Percentiles rank a stretch among this genome's conserved stretches.
These are phyloP conservation scores for Coreoperca whiteheadi DNA, from an alignment of 2,113 vertebrate species.

Conservation along the genomic window DNA sequence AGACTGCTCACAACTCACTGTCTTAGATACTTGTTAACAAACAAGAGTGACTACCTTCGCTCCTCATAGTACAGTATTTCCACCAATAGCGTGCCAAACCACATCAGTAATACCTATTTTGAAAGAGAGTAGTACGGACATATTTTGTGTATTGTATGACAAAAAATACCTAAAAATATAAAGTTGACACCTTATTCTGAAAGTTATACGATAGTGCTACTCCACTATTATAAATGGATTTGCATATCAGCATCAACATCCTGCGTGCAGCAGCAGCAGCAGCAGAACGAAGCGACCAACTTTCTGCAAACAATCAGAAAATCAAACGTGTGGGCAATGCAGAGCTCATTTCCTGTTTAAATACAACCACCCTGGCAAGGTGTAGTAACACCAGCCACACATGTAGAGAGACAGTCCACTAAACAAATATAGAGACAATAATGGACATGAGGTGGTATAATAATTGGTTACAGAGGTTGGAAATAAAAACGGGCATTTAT, in stretches of 20 bases:
- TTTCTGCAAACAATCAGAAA: slow-evolving; percentile 14
- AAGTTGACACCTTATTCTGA: not conserved
- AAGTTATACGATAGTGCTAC: not conserved
- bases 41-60: not conserved
- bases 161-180: not conserved
- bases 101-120: not conserved
- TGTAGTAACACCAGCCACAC: slow-evolving; percentile 6
- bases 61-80: not conserved
- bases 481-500: not conserved
- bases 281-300: not conserved
- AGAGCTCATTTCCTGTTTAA: slow-evolving; percentile 15
- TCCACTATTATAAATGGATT: not conserved
- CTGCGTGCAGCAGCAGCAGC: not conserved
- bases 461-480: not conserved
- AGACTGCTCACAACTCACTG: slow-evolving; percentile 18
- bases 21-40: not conserved
- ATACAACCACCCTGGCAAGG: not conserved
- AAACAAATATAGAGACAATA: slow-evolving; percentile 8
- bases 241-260: not conserved
- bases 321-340: slow-evolving; percentile 5
- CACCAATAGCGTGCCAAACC: not conserved
- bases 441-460: not conserved
- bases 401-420: not conserved
- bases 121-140: not conserved
- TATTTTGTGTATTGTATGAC: not conserved